A percentile compares a stretch with the other conserved stretches of the same genome.
phyloP scores from a whole-genome alignment of 1,140 invertebrate species.

The Maconellicoccus hirsutus region DNA sequence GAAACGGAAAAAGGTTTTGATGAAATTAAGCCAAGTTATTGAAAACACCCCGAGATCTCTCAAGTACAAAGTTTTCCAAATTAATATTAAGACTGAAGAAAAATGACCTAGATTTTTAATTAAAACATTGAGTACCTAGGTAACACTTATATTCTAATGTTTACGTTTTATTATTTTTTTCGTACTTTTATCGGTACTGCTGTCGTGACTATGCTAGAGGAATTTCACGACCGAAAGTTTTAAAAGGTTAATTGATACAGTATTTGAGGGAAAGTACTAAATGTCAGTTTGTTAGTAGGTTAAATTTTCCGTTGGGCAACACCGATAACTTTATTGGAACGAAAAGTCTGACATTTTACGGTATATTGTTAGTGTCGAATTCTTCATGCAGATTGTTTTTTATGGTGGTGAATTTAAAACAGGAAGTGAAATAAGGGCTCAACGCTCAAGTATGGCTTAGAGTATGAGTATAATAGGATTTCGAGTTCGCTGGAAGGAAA shows the following conservation, averaged over 20 bases:
- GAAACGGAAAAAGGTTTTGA: neutral
- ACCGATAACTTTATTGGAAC: neutral
- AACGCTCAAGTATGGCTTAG: no score
- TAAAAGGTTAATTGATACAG: constrained; percentile 15
- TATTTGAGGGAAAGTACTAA: constrained; percentile 2
- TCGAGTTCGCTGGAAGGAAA: no score
- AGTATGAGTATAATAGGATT: no score
- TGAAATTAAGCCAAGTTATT: neutral
- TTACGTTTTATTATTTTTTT: neutral
- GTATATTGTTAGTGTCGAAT: neutral
- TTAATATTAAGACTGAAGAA: neutral
- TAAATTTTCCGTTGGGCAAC: neutral
- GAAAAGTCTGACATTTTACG: neutral
- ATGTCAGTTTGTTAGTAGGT: constrained; percentile 20
- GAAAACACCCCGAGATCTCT: no score
- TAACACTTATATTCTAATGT: neutral
- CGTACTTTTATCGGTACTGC: neutral
- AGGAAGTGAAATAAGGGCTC: no score
- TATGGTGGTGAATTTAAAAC: neutral
- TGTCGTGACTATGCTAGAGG: neutral
- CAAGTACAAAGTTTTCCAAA: no score
- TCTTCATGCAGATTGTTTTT: neutral
- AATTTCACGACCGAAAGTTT: constrained; percentile 4
- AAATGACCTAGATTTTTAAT: neutral
- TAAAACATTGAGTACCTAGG: neutral